Evolutionary conservation across 1,140 invertebrate genomes (phyloP).

Genomic region (Caenorhabditis latens): DNA sequence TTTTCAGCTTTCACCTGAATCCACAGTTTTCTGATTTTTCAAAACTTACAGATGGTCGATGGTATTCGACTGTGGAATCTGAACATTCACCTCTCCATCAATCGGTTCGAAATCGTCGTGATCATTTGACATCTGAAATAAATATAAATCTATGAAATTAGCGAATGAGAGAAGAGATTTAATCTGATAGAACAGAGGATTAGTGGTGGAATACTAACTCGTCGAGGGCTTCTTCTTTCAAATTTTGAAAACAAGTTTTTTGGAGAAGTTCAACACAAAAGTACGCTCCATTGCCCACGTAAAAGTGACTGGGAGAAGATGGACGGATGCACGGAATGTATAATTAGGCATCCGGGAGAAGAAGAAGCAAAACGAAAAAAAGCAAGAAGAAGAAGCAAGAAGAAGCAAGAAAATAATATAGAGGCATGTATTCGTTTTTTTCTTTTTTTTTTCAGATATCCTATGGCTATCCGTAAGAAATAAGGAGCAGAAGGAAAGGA

Average conservation of each 20-base stretch:
- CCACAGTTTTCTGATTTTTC: too few species aligned
- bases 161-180: neutral
- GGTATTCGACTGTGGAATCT: constrained; percentile 16
- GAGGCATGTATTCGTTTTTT: neutral
- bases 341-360: constrained; percentile 38
- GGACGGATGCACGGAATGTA: constrained; percentile 36
- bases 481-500: neutral
- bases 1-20: too few species aligned
- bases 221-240: neutral
- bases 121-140: constrained; percentile 29
- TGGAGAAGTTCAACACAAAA: constrained; percentile 31
- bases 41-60: constrained; percentile 29
- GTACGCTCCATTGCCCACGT: constrained; percentile 2
- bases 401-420: constrained; percentile 27
- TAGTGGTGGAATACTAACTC: constrained; percentile 6
- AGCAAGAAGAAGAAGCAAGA: neutral
- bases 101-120: constrained; percentile 50
- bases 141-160: neutral
- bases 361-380: constrained; percentile 24
- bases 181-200: constrained; percentile 3
- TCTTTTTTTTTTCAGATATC: constrained; percentile 8
- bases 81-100: neutral
- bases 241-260: neutral
- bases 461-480: neutral
- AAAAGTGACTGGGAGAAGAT: constrained; percentile 43